phyloP scores from a whole-genome alignment of 2,113 vertebrate genomes.

The Zapornia atra region DNA sequence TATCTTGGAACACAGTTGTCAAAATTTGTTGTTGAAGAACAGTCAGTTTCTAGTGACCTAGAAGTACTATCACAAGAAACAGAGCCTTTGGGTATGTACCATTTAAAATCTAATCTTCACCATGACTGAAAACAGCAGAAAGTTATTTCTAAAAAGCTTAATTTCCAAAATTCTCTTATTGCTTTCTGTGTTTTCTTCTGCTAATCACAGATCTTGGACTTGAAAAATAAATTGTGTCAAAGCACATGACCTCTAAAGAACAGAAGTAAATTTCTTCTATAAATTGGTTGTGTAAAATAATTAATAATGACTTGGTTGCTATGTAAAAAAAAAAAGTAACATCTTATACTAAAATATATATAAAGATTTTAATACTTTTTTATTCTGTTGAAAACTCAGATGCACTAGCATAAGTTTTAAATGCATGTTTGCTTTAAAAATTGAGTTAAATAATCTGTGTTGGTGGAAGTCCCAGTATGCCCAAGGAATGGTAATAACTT shows the following conservation, averaged over 20 bases:
- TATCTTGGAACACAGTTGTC: slow-evolving; percentile 78
- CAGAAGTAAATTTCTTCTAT: not conserved
- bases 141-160: not conserved
- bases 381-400: not conserved
- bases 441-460: not conserved
- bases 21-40: slow-evolving; percentile 55
- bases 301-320: not conserved
- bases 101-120: not conserved
- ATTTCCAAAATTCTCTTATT: not conserved
- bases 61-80: not conserved
- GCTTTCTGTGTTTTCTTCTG: not conserved
- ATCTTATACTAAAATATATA: not conserved
- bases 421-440: not conserved
- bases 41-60: not conserved
- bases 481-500: not conserved
- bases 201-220: not conserved
- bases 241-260: not conserved
- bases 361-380: not conserved
- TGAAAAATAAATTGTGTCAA: not conserved
- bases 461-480: not conserved
- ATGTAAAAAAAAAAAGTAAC: not conserved
- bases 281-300: not conserved
- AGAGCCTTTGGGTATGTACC: slow-evolving; percentile 57
- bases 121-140: not conserved
- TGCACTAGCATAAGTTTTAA: not conserved